A percentile compares a stretch with the other conserved stretches of the same genome.
Evolutionary conservation across 2,797 vertebrate species (phyloP).

Genomic region (Sebastes ruberrimus): DNA sequence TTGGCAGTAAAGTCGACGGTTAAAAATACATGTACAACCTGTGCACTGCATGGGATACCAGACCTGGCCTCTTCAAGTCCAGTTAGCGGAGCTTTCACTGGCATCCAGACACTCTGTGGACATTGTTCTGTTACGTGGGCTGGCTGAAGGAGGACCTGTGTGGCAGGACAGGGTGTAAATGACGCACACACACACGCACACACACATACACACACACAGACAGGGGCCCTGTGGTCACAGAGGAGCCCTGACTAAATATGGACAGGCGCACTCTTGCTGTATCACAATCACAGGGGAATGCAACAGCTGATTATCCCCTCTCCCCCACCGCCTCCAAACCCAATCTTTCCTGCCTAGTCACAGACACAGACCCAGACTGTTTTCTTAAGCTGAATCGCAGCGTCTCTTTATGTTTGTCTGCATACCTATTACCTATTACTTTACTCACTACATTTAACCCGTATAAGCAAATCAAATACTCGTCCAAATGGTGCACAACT

Average conservation of each 20-base stretch:
- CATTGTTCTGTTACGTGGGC: conserved; percentile 51
- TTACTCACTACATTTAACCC: neutral
- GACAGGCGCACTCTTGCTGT: conserved; percentile 85
- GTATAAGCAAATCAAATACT: neutral
- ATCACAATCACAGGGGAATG: conserved; percentile 86
- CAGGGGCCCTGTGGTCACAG: conserved; percentile 82
- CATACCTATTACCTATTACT: neutral
- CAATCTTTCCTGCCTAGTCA: conserved; percentile 63
- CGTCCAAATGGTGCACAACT: neutral
- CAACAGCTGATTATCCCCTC: conserved; percentile 89
- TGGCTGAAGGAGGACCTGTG: conserved; percentile 58
- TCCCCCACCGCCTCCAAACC: conserved; percentile 22
- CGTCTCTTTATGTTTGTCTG: neutral
- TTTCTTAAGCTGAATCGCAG: neutral
- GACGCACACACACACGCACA: conserved; percentile 80
- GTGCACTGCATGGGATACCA: conserved; percentile 26
- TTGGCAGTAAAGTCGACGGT: conserved; percentile 54
- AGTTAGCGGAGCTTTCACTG: conserved; percentile 45
- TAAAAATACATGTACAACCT: conserved; percentile 71
- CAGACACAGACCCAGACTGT: conserved; percentile 31
- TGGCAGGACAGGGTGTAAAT: conserved; percentile 84
- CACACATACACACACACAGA: conserved; percentile 67
- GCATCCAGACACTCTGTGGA: conserved; percentile 68
- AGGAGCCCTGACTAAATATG: conserved; percentile 96
- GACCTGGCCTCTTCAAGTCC: conserved; percentile 39